Conservation (phyloP, 2,113 vertebrate species). For the Gorilla gorilla region DNA sequence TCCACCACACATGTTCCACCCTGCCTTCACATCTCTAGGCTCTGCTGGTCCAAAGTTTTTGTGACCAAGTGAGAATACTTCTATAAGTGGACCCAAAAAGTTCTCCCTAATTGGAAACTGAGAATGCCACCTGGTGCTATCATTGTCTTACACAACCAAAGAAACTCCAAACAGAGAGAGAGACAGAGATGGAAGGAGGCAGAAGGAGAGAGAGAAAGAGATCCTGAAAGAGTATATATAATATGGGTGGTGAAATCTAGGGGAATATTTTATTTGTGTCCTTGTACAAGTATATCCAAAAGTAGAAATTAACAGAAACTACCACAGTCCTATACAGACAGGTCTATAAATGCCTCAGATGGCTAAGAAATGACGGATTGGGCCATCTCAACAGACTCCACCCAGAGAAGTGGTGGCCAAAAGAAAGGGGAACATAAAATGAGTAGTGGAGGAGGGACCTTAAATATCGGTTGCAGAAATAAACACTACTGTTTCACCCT, state of each 20-base stretch:
- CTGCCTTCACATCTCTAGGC: background rate
- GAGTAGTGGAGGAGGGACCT: background rate
- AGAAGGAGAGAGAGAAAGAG: background rate
- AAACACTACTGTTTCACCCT: background rate
- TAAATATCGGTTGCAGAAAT: background rate
- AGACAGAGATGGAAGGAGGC: background rate
- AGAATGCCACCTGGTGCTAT: background rate
- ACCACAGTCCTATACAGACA: background rate
- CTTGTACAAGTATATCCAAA: background rate
- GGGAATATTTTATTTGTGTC: background rate
- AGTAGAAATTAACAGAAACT: background rate
- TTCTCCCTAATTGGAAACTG: conserved; percentile 30
- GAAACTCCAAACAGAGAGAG: background rate
- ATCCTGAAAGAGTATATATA: background rate
- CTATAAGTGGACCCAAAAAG: background rate
- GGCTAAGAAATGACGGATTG: background rate
- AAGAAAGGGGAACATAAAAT: background rate
- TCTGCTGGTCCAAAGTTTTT: background rate
- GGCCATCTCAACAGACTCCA: background rate
- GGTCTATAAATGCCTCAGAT: background rate
- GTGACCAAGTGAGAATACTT: background rate
- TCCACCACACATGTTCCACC: background rate
- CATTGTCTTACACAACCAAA: background rate
- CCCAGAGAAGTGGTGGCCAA: background rate
- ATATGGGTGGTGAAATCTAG: background rate